Conservation (phyloP, 37 sponge, comb jelly and placozoan genomes). For the Hexactinellida sp. region DNA sequence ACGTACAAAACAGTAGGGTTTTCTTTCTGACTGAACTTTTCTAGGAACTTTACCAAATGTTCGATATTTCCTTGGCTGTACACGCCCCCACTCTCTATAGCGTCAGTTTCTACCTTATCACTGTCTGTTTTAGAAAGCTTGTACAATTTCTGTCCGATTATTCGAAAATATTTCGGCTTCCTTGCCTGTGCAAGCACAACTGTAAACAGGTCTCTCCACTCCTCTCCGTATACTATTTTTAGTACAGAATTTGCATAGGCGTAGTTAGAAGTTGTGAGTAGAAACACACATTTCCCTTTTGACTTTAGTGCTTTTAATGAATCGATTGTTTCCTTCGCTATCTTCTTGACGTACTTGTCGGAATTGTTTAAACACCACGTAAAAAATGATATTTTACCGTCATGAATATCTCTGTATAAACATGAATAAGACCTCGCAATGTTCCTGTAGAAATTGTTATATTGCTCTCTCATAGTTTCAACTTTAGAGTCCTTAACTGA, state of each 20-base stretch:
- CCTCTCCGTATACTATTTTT: neutral
- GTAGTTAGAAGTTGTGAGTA: neutral
- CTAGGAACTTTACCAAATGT: neutral
- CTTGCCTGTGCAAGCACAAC: neutral
- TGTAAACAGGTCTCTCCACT: slow-evolving; percentile 8
- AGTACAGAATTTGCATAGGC: neutral
- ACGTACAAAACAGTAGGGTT: neutral
- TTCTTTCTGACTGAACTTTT: neutral
- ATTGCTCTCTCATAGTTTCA: neutral
- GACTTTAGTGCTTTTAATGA: neutral
- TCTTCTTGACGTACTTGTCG: neutral
- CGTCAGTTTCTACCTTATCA: neutral
- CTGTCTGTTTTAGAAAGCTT: neutral
- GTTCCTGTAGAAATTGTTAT: neutral
- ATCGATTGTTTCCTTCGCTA: neutral
- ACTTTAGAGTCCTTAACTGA: neutral
- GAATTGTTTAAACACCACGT: neutral
- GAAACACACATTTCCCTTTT: slow-evolving; percentile 1
- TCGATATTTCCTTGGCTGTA: neutral
- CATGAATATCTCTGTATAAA: neutral
- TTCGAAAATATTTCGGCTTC: neutral
- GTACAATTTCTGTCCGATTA: neutral
- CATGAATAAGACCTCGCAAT: neutral
- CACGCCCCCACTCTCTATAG: neutral
- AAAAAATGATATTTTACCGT: neutral